Base-by-base conservation (phyloP, 92 coral and sea anemone species). In the Palythoa heliodiscus region DNA sequence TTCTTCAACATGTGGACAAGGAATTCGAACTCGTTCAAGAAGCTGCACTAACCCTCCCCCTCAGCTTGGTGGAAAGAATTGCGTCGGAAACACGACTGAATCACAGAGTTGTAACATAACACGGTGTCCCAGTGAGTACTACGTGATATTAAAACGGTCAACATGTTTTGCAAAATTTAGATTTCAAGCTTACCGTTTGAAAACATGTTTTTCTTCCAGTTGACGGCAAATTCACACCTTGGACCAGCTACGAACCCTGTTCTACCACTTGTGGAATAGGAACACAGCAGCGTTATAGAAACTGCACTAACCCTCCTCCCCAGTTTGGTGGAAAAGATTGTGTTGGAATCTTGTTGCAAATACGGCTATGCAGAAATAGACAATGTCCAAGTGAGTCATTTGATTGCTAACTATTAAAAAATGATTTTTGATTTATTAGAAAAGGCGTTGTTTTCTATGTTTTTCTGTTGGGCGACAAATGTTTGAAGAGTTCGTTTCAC, bases 261-360 rank as follows among this genome's bases (percentile, higher is more conserved):
- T 52, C 69, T 4, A 52, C 12, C 47, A 24, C 77, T 70, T 86
- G 89, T 78, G 85, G 77, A 72, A 43, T 20, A 72, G 77, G 77
- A 72, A 19, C 2, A 38, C 77, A 22, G 40, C 7, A 1, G 24
- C 89, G 89, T 25, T 76, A 16, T 15, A 37, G 89, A 71, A 58
- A 19, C 52, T 86, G 89, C 24, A 43, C 57, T 13, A 38, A 72
- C 29, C 77, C 77, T 39, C 77, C 25, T 39, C 77, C 77, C 16
- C 77, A 19, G 7, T 72, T 72, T 22, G 77, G 77, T 17, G 77
- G 77, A 19, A 72, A 72, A 9, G 77, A 72, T 72, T 72, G 77
- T 38, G 53, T 16, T 8, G 77, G 77, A 40, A 47, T 16, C 13
- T 17, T 20, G 40, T 24, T n/a, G 0, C 23, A 72, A n/a, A 17